Evolutionary conservation across 35 echinoderm and acorn worm species (phyloP).

Genomic region (Amphiura filiformis): DNA sequence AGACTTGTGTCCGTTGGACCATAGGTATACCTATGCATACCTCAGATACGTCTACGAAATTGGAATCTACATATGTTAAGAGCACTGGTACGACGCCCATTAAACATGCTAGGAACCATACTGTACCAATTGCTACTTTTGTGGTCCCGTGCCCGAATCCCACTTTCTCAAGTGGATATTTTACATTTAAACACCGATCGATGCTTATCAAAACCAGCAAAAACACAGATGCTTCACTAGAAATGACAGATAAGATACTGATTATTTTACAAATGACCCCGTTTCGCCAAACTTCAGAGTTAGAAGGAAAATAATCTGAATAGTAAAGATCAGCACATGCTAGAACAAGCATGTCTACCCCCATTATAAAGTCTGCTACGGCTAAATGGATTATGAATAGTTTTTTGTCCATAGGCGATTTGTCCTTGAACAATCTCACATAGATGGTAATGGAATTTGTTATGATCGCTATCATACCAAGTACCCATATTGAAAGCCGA

Average conservation of each 20-base stretch:
- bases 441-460: neutral
- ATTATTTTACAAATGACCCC: neutral
- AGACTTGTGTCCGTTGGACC: neutral
- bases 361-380: neutral
- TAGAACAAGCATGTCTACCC: neutral
- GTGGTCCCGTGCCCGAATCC: neutral
- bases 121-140: neutral
- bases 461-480: neutral
- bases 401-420: neutral
- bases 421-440: neutral
- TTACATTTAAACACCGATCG: neutral
- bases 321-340: neutral
- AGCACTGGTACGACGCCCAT: neutral
- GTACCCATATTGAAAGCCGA: neutral
- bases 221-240: neutral
- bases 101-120: neutral
- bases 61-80: neutral
- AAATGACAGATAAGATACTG: neutral
- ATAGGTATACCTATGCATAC: neutral
- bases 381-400: neutral
- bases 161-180: neutral
- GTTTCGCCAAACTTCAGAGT: neutral
- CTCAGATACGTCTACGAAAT: neutral
- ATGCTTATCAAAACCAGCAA: neutral
- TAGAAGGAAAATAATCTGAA: neutral